These are phyloP conservation scores for Eudorcas thomsonii DNA, from an alignment of 2,113 vertebrate genomes.

Conservation along the genomic window DNA sequence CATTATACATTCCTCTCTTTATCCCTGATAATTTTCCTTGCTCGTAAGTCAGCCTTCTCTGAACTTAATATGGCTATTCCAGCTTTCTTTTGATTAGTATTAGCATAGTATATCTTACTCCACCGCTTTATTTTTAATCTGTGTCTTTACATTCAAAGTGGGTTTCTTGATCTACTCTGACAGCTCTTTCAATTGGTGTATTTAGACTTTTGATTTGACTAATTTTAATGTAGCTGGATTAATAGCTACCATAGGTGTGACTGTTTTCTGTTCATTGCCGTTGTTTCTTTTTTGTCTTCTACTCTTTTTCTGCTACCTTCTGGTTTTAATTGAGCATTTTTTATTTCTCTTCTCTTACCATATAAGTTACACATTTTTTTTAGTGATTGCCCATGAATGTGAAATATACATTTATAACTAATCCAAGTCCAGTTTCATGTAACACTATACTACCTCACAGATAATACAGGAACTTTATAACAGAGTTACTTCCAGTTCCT, in stretches of 20 bases:
- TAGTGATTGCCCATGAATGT: neutral
- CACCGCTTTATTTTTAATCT: neutral
- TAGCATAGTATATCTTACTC: neutral
- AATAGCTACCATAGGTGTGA: neutral
- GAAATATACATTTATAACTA: neutral
- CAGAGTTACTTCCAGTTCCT: neutral
- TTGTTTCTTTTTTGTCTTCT: neutral
- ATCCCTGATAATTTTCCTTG: neutral
- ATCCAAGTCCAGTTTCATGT: neutral
- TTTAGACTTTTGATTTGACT: neutral
- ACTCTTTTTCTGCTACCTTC: neutral
- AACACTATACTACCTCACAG: neutral
- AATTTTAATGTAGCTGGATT: neutral
- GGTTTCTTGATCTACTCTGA: neutral
- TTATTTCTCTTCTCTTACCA: neutral
- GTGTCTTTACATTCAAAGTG: neutral
- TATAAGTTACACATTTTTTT: neutral
- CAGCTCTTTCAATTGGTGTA: neutral
- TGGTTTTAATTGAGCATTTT: neutral
- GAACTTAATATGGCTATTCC: neutral
- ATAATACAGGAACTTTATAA: neutral
- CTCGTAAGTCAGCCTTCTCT: neutral
- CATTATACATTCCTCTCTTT: neutral
- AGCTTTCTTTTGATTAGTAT: neutral
- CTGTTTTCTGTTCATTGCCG: neutral